Evolutionary conservation across 2,113 vertebrate genomes (phyloP), one percentile per base, ranked within the genome.

Genomic region (Xiphophorus couchianus): DNA sequence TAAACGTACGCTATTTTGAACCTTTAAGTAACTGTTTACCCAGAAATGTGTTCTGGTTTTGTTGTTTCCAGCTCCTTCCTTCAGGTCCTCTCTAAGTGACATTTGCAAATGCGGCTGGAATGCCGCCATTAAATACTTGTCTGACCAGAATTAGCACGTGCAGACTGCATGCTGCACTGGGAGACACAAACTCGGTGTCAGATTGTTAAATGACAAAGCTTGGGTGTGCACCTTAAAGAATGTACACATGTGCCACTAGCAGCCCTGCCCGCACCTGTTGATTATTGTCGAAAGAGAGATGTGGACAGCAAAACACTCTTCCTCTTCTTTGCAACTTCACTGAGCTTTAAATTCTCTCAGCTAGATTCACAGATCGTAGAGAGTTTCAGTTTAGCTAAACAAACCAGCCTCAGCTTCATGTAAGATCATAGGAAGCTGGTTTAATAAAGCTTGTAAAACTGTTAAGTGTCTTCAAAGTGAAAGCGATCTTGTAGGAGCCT

Each of bases 191-290:
- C 66, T 3, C 63, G 69, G 70, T 62, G 66, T 74, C 25, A 74
- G 35, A 74, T 65, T 66, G 65, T 68, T 31, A 67, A 44, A 62
- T 48, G 77, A 78, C 81, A 67, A 83, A 81, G 54, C 62, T 68
- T 75, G 62, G 35, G 54, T 30, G 71, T 31, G 77, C 48, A 63
- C 31, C 37, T 63, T 33, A 28, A 86, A 60, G 35, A 74, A 51
- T 62, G 44, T 2, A n/a, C 51, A 62, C 25, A 11, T 27, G 19
- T 29, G 35, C 27, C 44, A 66, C 1, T 3, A 28, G 31, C 54
- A 31, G 13, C 61, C 25, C 28, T 33, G 33, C 31, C 31, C 58
- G 73, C 89, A 92, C 86, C 91, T 92, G 91, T 87, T 69, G 48
- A 78, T 31, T 67, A 25, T 62, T 89, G 74, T 65, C 85, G 80